A percentile compares a stretch with the other conserved stretches of the same genome.
These are phyloP conservation scores for Lepeophtheirus nordmannii DNA, from an alignment of 2,888 invertebrate genomes.

Conservation along the genomic window DNA sequence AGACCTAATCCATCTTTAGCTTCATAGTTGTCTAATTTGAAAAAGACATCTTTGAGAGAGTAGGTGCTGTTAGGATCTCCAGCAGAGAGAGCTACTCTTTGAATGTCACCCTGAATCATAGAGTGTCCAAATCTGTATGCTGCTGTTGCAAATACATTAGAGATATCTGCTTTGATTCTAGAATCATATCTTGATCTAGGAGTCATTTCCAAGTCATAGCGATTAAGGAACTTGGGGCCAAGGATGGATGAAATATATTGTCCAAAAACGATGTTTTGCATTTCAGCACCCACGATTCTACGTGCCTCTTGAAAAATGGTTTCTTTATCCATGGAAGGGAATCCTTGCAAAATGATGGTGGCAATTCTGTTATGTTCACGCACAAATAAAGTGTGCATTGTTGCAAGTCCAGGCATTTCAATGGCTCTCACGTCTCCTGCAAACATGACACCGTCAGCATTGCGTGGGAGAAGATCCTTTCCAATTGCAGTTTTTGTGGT, in stretches of 20 bases:
- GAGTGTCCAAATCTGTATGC: conserved; percentile 73
- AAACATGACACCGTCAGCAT: conserved; percentile 43
- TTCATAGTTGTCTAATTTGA: not conserved
- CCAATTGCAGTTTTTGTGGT: conserved; percentile 53
- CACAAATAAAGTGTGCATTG: conserved; percentile 70
- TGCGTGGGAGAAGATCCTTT: conserved; percentile 59
- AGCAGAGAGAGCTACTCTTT: not conserved
- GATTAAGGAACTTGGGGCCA: conserved; percentile 68
- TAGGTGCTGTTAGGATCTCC: not conserved
- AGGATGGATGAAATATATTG: conserved; percentile 76
- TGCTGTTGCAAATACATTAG: conserved; percentile 76
- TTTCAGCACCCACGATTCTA: conserved; percentile 54
- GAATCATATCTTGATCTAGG: conserved; percentile 59
- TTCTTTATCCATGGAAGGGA: conserved; percentile 76
- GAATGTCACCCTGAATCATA: conserved; percentile 10
- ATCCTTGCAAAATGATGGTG: conserved; percentile 55
- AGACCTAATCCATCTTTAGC: conserved; percentile 1
- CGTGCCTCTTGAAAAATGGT: conserved; percentile 63
- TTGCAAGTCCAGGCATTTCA: conserved; percentile 73
- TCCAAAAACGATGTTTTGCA: conserved; percentile 65
- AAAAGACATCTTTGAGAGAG: not conserved
- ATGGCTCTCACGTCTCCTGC: conserved; percentile 69
- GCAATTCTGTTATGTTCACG: conserved; percentile 75
- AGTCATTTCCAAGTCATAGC: conserved; percentile 65
- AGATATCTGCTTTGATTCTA: conserved; percentile 67